phyloP scores from a whole-genome alignment of 1,140 invertebrate genomes.

The Achatina immaculata region DNA sequence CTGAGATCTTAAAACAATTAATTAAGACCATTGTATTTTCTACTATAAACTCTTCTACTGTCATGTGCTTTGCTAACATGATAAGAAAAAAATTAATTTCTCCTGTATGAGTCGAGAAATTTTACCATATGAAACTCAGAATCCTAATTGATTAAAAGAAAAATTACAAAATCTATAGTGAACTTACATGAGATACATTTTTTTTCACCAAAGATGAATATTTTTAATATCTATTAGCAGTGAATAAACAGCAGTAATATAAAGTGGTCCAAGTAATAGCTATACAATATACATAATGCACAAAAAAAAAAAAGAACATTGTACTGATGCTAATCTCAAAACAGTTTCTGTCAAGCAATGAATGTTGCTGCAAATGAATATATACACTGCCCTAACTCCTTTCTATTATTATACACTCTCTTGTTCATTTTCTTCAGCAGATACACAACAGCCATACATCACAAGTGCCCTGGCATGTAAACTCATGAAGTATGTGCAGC shows the following conservation, averaged over 20 bases:
- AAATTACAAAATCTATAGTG: too few relatives aligned
- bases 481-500: background rate
- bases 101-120: too few relatives aligned
- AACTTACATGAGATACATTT: too few relatives aligned
- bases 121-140: too few relatives aligned
- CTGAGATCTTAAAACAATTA: too few relatives aligned
- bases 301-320: background rate
- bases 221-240: too few relatives aligned
- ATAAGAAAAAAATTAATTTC: too few relatives aligned
- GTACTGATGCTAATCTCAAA: background rate
- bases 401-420: background rate
- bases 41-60: too few relatives aligned
- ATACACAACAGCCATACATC: background rate
- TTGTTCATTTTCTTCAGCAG: background rate
- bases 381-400: background rate
- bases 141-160: too few relatives aligned
- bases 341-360: background rate
- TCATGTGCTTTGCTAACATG: too few relatives aligned
- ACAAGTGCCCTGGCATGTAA: background rate
- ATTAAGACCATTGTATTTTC: too few relatives aligned
- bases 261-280: background rate
- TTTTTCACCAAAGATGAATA: too few relatives aligned
- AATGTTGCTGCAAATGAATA: background rate
- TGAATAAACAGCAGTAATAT: background rate
- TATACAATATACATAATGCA: background rate